Evolutionary conservation across 2,888 invertebrate species (phyloP).

Genomic region (Lordiphosa andalusiaca): DNA sequence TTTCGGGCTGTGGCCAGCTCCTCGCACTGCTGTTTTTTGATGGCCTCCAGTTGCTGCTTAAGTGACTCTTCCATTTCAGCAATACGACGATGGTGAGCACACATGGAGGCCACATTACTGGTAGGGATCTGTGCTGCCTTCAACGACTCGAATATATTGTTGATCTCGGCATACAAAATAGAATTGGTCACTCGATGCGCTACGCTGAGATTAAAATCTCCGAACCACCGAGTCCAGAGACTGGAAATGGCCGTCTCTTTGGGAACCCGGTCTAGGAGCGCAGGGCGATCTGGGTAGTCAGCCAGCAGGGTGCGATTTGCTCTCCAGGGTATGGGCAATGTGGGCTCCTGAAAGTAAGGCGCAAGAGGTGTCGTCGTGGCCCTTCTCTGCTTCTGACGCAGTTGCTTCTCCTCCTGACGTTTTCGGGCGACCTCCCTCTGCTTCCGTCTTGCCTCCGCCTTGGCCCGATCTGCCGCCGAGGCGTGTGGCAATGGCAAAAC

Average conservation of each 20-base stretch:
- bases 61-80: slow-evolving; percentile 42
- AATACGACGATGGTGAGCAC: slow-evolving; percentile 45
- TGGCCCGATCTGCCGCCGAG: slow-evolving; percentile 20
- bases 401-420: not conserved
- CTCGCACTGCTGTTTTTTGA: slow-evolving; percentile 34
- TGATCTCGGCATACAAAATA: slow-evolving; percentile 35
- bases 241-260: not conserved
- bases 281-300: slow-evolving; percentile 8
- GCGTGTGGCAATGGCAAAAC: slow-evolving; percentile 66
- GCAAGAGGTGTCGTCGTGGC: not conserved
- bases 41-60: slow-evolving; percentile 9
- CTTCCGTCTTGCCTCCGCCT: not conserved
- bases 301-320: not conserved
- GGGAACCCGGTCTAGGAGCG: not conserved
- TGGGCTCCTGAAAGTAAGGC: slow-evolving; percentile 40
- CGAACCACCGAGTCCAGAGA: slow-evolving; percentile 58
- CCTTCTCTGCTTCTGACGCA: not conserved
- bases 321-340: not conserved
- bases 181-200: slow-evolving; percentile 11
- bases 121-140: slow-evolving; percentile 2
- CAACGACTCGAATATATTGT: slow-evolving; percentile 30
- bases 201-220: slow-evolving; percentile 5
- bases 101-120: slow-evolving; percentile 28
- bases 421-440: not conserved
- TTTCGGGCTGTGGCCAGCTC: slow-evolving; percentile 21